A percentile compares a stretch with the other conserved stretches of the same genome.
Evolutionary conservation across 2,113 vertebrate species (phyloP).

Genomic region (Origma solitaria): DNA sequence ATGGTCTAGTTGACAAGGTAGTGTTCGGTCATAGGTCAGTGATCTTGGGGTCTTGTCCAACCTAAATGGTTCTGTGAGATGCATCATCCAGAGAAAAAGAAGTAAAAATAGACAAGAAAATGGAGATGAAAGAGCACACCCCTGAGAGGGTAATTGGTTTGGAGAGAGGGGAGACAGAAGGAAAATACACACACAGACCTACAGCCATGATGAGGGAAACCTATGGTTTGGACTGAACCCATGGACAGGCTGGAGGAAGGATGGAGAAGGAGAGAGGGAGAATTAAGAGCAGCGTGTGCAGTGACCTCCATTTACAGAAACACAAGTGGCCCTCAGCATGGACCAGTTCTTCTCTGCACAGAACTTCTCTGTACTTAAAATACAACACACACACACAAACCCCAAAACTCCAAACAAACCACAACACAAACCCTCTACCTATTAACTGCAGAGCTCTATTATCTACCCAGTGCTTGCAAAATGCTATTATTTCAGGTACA

Average conservation of each 20-base stretch:
- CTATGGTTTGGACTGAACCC: background rate
- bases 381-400: too few species aligned
- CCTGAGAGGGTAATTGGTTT: rapidly evolving
- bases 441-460: background rate
- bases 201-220: background rate
- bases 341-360: background rate
- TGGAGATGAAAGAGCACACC: background rate
- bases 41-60: background rate
- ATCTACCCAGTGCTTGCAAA: background rate
- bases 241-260: background rate
- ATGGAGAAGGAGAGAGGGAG: background rate
- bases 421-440: background rate
- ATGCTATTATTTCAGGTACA: background rate
- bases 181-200: background rate
- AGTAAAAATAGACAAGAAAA: background rate
- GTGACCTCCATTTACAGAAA: background rate
- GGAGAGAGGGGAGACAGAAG: background rate
- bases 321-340: background rate
- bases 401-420: background rate
- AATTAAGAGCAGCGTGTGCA: background rate
- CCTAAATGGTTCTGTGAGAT: background rate
- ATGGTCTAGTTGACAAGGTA: background rate
- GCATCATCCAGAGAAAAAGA: background rate
- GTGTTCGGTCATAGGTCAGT: rapidly evolving
- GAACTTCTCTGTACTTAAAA: background rate